Evolutionary conservation across 2,113 vertebrate genomes (phyloP), one percentile per base, ranked within the genome.

Genomic region (Gnathonemus longibarbis): DNA sequence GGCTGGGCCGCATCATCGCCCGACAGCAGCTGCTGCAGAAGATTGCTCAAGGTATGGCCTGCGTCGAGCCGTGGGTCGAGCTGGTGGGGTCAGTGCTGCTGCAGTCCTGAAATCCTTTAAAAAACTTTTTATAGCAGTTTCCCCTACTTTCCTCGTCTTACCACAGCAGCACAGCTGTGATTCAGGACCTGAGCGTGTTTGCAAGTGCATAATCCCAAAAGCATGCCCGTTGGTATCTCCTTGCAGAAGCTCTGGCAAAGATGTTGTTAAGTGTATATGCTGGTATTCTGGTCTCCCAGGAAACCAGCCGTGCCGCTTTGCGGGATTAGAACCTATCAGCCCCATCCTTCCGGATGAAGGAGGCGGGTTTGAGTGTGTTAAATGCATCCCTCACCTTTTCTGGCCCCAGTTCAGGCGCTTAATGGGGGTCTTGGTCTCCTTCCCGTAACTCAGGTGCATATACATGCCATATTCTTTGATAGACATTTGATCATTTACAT

Each of bases 1-100:
- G 95, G 1, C 94, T 96, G 89, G 95, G 95, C 0, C 95, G 95
- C 86, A 94, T 96, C 90, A 93, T 96, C 2, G 93, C 95, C 45
- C 94, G 95, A 62, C 88, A 95, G 87, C 95, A 94, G 92, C 93
- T 96, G 88, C 92, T 96, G 0, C 85, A 89, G 86, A 94, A 90
- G 92, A 92, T 96, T 91, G 90, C 88, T 87, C 93, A 93, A 96
- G 96, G 95, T 96, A 95, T 91, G 58, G 5, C 74, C 74, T 19
- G 35, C 6, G 13, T 74, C 1, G 27, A 35, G 11, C 27, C 9
- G 27, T 5, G 4, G 39, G 39, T 42, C 39, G 39, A 62, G 21
- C 24, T 15, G n/a, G 3, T 17, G 8, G 19, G 74, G 5, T 19
- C 35, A 19, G 35, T 42, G 74, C 35, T 80, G 35, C 74, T 19